A percentile compares a stretch with the other conserved stretches of the same genome.
phyloP scores from a whole-genome alignment of 1,140 invertebrate genomes.

The Agraylea sexmaculata region DNA sequence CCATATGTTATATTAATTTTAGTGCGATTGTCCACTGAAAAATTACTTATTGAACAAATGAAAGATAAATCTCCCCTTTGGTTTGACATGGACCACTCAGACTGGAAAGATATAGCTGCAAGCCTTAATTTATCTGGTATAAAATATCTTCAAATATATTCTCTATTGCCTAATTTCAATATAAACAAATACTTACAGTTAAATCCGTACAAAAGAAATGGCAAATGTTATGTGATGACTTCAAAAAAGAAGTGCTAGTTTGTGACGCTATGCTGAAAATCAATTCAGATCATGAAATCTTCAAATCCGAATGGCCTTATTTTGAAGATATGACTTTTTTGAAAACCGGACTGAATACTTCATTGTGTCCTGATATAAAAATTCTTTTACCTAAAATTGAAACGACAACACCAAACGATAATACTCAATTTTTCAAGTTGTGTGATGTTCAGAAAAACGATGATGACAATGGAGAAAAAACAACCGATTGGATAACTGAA shows the following conservation, averaged over 20 bases:
- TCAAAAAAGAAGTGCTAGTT: not conserved
- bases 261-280: not conserved
- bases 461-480: not conserved
- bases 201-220: constrained; percentile 2
- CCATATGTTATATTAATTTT: no score
- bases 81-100: constrained; percentile 1
- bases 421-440: no score
- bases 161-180: no score
- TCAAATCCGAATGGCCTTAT: no score
- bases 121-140: not conserved
- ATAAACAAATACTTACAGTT: no score
- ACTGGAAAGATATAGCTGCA: constrained; percentile 1
- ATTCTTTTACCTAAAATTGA: not conserved
- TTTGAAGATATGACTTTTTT: no score
- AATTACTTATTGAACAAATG: not conserved
- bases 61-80: not conserved
- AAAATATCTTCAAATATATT: not conserved
- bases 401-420: not conserved
- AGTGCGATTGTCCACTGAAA: not conserved
- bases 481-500: not conserved
- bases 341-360: no score
- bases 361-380: not conserved
- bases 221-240: not conserved
- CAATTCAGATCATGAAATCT: no score
- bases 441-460: not conserved